These are phyloP conservation scores for Parnassius apollo DNA, from an alignment of 2,888 invertebrate species.

Conservation along the genomic window DNA sequence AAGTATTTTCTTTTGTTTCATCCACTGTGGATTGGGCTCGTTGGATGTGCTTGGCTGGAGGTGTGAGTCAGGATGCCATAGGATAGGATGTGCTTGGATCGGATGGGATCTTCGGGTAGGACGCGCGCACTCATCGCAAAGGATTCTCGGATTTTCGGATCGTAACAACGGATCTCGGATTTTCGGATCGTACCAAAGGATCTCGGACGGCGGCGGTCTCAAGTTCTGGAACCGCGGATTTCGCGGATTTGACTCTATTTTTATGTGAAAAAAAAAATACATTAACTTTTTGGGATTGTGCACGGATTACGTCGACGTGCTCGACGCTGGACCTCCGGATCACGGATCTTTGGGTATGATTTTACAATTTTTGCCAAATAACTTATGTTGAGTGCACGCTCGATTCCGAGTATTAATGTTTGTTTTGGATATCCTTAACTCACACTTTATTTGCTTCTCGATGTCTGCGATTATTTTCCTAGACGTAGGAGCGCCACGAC, in stretches of 20 bases:
- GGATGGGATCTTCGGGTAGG: conserved; percentile 26
- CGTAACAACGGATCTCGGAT: conserved; percentile 48
- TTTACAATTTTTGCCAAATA: conserved; percentile 70
- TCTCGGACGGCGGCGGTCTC: conserved; percentile 30
- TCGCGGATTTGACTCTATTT: conserved; percentile 22
- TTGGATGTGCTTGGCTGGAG: conserved; percentile 69
- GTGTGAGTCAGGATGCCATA: conserved; percentile 59
- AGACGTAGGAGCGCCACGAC: conserved; percentile 41
- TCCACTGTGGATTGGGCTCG: conserved; percentile 78
- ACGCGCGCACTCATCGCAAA: conserved; percentile 39
- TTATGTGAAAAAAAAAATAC: conserved; percentile 11
- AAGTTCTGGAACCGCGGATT: conserved; percentile 23
- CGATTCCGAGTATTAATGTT: conserved; percentile 58
- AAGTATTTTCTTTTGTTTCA: conserved; percentile 79
- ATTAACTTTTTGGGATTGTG: conserved; percentile 29
- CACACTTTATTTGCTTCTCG: conserved; percentile 68
- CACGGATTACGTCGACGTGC: conserved; percentile 18
- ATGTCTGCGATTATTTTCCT: conserved; percentile 45
- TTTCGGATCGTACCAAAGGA: conserved; percentile 51
- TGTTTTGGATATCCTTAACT: conserved; percentile 57
- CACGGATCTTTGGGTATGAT: conserved; percentile 75
- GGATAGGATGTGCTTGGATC: conserved; percentile 30
- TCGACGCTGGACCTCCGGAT: conserved; percentile 44
- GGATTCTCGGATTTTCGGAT: conserved; percentile 51
- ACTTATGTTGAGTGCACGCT: conserved; percentile 75